phyloP scores from a whole-genome alignment of 2,888 invertebrate species.

The Drosophila fulvimacula region DNA sequence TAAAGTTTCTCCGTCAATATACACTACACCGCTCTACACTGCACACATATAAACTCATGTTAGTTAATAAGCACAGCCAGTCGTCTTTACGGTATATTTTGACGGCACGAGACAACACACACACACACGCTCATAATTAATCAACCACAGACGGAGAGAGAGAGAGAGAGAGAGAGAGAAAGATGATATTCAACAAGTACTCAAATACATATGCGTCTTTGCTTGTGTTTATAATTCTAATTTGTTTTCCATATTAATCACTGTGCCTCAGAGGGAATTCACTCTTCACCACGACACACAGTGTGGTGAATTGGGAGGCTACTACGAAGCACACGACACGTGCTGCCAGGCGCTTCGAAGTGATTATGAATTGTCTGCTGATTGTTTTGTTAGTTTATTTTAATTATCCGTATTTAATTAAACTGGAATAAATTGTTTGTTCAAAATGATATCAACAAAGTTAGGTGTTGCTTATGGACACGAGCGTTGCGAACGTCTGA shows the following conservation, averaged over 20 bases:
- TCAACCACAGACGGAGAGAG: background rate
- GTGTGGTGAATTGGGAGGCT: constrained; percentile 50
- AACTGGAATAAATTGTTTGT: background rate
- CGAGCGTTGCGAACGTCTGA: constrained; percentile 56
- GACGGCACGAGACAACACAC: constrained; percentile 20
- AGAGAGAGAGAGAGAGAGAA: constrained; percentile 6
- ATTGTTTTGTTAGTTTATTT: background rate
- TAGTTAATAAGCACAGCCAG: constrained; percentile 9
- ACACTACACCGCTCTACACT: background rate
- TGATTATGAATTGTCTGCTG: background rate
- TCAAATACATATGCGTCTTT: constrained; percentile 9
- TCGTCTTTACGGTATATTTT: constrained; percentile 34
- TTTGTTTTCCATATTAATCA: constrained; percentile 26
- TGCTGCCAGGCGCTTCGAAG: constrained; percentile 24
- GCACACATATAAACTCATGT: background rate
- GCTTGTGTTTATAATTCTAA: constrained; percentile 34
- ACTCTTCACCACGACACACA: constrained; percentile 38
- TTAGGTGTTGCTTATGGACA: background rate
- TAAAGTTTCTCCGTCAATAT: background rate
- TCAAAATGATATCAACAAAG: background rate
- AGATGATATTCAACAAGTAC: constrained; percentile 65
- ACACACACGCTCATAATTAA: constrained; percentile 1
- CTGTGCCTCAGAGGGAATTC: constrained; percentile 28
- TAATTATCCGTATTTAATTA: background rate
- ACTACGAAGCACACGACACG: constrained; percentile 37